Base-by-base conservation (phyloP, 2,113 vertebrate genomes). In the Myotis yumanensis region DNA sequence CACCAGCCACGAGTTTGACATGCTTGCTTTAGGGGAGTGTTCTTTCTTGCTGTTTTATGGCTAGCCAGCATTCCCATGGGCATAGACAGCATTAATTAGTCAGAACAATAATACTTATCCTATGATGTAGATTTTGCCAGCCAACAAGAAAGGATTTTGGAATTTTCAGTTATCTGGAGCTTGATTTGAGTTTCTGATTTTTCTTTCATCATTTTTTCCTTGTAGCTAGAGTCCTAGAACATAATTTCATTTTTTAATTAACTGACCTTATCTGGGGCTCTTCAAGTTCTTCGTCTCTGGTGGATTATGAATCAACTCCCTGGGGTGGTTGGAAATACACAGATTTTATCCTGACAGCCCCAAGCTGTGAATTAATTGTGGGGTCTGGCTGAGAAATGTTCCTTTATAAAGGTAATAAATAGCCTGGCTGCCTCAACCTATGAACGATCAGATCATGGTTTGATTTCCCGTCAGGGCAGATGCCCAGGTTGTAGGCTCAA, bases 131-230 rank as follows among this genome's bases (percentile, higher is more conserved):
- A 94, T 54, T 94, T 96, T 89, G 4, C 90, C 40, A 75, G 28
- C n/a, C 16, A 52, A 79, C 16, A 32, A 66, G 43, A 82, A 87
- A 57, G n/a, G 35, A 77, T 37, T 75, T 37, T 48, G 77, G 64
- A 79, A 68, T 90, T 92, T 92, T 86, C 81, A 37, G 28, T 86
- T 79, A 94, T 95, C 52, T 88, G 54, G 46, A 90, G 30, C 15
- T 75, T 46, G 43, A 46, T 4, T 46, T 46, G 43, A 46, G 43
- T 46, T 46, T 46, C 43, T 46, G 43, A 80, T 72, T 96, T 95
- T 87, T 57, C 37, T 76, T 48, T 52, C 14, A 93, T 16, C 46
- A 79, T 18, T 77, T 85, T 89, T 54, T 54, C 35, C 25, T 54
- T 68, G 25, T 40, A 4, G 71, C 35, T 68, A 40, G 14, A 71